Base-by-base conservation (phyloP, 2,113 vertebrate genomes). In the Brevimyrus niger region DNA sequence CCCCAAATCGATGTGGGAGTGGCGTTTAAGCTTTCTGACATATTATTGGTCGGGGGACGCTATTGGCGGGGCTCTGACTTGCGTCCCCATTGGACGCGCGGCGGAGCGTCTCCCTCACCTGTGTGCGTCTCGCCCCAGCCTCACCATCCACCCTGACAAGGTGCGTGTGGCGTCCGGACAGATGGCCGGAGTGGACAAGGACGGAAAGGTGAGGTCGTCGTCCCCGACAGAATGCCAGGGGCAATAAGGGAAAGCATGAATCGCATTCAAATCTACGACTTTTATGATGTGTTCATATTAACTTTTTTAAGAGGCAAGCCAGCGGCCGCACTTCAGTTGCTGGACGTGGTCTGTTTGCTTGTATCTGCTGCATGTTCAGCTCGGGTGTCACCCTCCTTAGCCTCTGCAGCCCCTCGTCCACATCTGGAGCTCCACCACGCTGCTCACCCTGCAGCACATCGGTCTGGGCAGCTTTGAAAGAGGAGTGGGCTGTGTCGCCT, bases 161-260 rank as follows among this genome's bases (percentile, higher is more conserved):
- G 95, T 97, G 11, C 96, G 96, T 6, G 95, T 98, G 86, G 97
- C 97, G 8, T 97, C 97, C 0, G 97, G 97, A 88, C 97, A 98
- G 93, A 96, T 95, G 4, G 95, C 97, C 0, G 97, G 97, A 0
- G 97, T 97, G 92, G 97, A 97, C 89, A 97, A 98, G 91, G 97
- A 98, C 15, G 97, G 97, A 35, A 98, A 98, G 97, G 97, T 97
- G 91, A 94, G 87, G n/a, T 5, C 8, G 19, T 51, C 46, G 58
- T 50, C 5, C 8, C 31, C 2, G 17, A 31, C 23, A 51, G 27
- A 13, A 27, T n/a, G 17, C 51, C 50, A 53, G 53, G 31, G 23
- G 31, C 58, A 15, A 38, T 23, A 55, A 35, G 51, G 6, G 10
- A 17, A 38, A n/a, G 19, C 27, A 17, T n/a, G 44, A 47, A 76